These are phyloP conservation scores for Spongilla lacustris DNA, from an alignment of 37 sponge, comb jelly and placozoan genomes.

Conservation along the genomic window DNA sequence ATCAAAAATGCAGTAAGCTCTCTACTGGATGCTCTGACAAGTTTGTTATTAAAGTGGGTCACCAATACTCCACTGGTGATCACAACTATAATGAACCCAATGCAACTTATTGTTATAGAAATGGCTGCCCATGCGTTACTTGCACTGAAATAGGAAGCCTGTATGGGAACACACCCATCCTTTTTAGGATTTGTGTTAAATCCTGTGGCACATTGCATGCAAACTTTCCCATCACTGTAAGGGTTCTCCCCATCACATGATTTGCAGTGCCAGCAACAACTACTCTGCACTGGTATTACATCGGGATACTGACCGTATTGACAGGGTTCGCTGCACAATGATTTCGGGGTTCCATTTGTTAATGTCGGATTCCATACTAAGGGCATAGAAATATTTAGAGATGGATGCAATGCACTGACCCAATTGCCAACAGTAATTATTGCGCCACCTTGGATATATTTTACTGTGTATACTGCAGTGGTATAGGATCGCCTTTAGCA, in stretches of 20 bases:
- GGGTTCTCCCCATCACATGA: constrained; percentile 35
- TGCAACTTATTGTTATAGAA: constrained; percentile 9
- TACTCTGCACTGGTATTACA: not conserved
- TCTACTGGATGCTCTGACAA: constrained; percentile 59
- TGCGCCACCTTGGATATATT: not conserved
- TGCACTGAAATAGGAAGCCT: constrained; percentile 5
- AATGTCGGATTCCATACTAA: not conserved
- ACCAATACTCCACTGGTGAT: constrained; percentile 6
- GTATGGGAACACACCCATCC: not conserved
- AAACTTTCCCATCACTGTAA: constrained; percentile 23
- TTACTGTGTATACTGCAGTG: constrained; percentile 19
- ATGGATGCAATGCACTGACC: not conserved
- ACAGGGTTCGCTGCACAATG: constrained; percentile 20
- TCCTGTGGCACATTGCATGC: constrained; percentile 46
- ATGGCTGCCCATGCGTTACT: constrained; percentile 12
- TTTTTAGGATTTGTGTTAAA: not conserved
- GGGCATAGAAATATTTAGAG: too few relatives aligned
- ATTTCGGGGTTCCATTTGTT: not conserved
- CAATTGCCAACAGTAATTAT: too few relatives aligned
- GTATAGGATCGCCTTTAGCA: constrained; percentile 4
- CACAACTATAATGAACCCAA: constrained; percentile 2
- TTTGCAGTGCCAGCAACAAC: constrained; percentile 69
- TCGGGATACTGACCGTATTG: constrained; percentile 25
- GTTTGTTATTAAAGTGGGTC: constrained; percentile 11
- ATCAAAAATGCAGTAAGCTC: constrained; percentile 48